Conservation (phyloP, 1,140 invertebrate species). For the Trichoplusia ni region DNA sequence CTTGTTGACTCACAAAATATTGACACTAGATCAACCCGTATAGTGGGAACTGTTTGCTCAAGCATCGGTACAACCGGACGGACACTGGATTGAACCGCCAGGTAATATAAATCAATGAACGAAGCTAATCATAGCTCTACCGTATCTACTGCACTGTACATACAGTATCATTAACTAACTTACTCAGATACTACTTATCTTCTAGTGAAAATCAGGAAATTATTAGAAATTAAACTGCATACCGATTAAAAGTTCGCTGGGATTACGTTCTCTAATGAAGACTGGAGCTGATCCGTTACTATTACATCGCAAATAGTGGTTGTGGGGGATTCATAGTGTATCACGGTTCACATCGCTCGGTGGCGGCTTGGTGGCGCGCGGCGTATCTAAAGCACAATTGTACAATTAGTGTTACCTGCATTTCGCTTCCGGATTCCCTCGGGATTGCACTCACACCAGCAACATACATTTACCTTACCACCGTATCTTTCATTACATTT, state of each 20-base stretch:
- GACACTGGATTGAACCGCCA: not conserved
- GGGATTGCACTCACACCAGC: slow-evolving; percentile 47
- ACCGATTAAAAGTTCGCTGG: not conserved
- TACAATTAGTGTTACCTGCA: slow-evolving; percentile 61
- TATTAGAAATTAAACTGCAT: not conserved
- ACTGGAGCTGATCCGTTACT: not conserved
- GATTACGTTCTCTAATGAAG: not conserved
- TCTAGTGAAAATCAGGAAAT: not conserved
- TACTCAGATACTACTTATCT: not conserved
- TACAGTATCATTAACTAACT: not conserved
- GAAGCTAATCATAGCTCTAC: not conserved
- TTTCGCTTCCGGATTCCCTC: slow-evolving; percentile 66
- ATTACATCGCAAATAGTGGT: slow-evolving; percentile 4
- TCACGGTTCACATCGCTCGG: slow-evolving; percentile 8
- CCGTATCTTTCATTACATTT: slow-evolving; percentile 6
- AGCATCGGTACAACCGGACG: not conserved
- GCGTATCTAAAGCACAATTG: slow-evolving; percentile 63
- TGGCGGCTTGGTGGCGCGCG: slow-evolving; percentile 34
- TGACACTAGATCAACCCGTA: slow-evolving; percentile 49
- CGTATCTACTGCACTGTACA: not conserved
- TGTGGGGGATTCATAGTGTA: slow-evolving; percentile 10
- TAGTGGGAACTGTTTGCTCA: not conserved
- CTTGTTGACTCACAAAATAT: slow-evolving; percentile 67
- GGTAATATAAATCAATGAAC: not conserved
- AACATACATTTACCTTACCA: slow-evolving; percentile 21